Conservation (phyloP, 1,140 invertebrate species). For the Drosophila ficusphila region DNA sequence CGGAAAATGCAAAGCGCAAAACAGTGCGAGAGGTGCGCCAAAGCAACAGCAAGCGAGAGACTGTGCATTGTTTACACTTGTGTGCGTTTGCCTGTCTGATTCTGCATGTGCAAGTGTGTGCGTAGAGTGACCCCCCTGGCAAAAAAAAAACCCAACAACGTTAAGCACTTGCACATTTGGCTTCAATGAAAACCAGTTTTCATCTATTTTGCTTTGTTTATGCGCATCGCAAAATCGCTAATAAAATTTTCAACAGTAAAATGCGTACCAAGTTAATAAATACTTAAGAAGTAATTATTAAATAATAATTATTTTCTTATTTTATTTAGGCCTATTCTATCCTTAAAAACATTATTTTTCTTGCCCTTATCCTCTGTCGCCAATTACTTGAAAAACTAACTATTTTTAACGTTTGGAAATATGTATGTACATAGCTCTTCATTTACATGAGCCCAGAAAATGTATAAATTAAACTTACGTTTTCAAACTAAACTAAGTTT, state of each 20-base stretch:
- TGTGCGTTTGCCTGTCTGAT: slow-evolving; percentile 10
- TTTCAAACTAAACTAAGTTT: too few species aligned
- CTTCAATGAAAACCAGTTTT: slow-evolving; percentile 58
- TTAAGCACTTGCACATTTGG: slow-evolving; percentile 57
- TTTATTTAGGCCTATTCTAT: too few species aligned
- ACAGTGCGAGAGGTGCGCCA: slow-evolving; percentile 26
- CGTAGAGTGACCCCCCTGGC: slow-evolving; percentile 25
- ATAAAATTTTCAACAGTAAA: background rate
- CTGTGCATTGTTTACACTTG: slow-evolving; percentile 63
- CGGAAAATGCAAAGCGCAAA: slow-evolving; percentile 21
- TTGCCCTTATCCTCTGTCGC: too few species aligned
- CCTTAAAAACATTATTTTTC: too few species aligned
- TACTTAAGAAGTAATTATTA: too few species aligned
- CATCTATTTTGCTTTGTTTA: slow-evolving; percentile 21
- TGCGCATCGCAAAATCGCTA: slow-evolving; percentile 1
- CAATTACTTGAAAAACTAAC: too few species aligned
- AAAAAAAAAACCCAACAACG: slow-evolving; percentile 13
- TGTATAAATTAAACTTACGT: too few species aligned
- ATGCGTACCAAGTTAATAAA: background rate
- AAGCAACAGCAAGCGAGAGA: slow-evolving; percentile 38
- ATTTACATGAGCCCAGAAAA: too few species aligned
- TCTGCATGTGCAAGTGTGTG: background rate
- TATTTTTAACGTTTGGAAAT: too few species aligned
- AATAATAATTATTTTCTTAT: background rate
- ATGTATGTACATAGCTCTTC: too few species aligned